Conservation (phyloP, 2,113 vertebrate genomes). For the Toxotes jaculatrix region DNA sequence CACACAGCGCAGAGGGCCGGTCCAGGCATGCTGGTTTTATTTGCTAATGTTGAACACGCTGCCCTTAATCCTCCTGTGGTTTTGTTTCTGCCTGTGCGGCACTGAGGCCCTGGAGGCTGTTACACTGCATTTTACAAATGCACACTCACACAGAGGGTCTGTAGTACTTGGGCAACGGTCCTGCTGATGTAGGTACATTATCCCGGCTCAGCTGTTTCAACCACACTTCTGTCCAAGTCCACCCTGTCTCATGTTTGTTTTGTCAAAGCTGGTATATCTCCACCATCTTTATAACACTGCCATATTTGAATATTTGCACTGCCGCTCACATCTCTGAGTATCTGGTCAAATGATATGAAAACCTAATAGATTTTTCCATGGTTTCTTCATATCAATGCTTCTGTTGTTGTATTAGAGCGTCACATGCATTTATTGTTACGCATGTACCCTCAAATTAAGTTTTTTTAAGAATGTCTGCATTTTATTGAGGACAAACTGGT, state of each 20-base stretch:
- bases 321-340: background rate
- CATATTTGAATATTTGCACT: background rate
- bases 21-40: slow-evolving; percentile 68
- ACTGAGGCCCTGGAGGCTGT: slow-evolving; percentile 61
- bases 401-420: background rate
- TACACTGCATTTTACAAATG: slow-evolving; percentile 33
- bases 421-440: background rate
- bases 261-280: background rate
- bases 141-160: slow-evolving; percentile 39
- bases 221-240: background rate
- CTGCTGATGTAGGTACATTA: slow-evolving; percentile 51
- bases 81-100: slow-evolving; percentile 63
- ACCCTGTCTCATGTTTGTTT: background rate
- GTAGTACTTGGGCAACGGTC: slow-evolving; percentile 11
- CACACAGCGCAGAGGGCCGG: slow-evolving; percentile 40
- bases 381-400: too few species aligned
- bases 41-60: slow-evolving; percentile 50
- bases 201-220: slow-evolving; percentile 30
- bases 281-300: background rate
- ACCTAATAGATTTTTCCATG: background rate
- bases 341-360: background rate
- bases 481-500: background rate
- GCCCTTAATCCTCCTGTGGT: slow-evolving; percentile 70
- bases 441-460: background rate
- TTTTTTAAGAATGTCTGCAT: background rate